phyloP scores from a whole-genome alignment of 2,888 invertebrate species.

The Drosophila formosana region DNA sequence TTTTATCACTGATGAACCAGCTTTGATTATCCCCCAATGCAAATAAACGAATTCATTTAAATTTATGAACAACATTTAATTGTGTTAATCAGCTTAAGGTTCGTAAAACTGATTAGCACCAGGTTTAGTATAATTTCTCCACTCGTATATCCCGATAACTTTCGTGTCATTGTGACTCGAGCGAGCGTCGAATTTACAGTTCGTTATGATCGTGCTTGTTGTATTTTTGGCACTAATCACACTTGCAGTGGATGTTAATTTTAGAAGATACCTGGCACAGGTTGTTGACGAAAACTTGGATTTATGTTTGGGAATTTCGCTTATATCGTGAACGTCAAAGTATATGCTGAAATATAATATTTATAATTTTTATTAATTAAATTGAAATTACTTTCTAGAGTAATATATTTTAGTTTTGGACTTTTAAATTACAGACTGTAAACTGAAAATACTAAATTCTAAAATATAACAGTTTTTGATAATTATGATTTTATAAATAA shows the following conservation, averaged over 20 bases:
- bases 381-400: too few species aligned
- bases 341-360: too few species aligned
- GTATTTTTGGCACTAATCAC: conserved; percentile 1
- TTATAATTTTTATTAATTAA: too few species aligned
- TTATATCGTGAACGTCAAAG: too few species aligned
- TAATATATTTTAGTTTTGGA: too few species aligned
- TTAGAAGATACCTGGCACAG: neutral
- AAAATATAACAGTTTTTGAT: too few species aligned
- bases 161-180: conserved; percentile 15
- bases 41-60: neutral
- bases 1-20: neutral
- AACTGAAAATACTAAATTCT: too few species aligned
- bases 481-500: too few species aligned
- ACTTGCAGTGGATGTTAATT: neutral
- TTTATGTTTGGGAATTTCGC: neutral
- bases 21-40: neutral
- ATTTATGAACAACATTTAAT: conserved; percentile 18
- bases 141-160: conserved; percentile 2
- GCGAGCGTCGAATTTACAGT: neutral
- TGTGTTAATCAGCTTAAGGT: neutral
- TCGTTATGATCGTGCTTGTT: neutral
- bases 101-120: conserved; percentile 18
- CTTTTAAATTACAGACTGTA: too few species aligned
- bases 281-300: neutral
- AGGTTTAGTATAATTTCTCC: neutral